Conservation (phyloP, 2,797 vertebrate species). For the Petrocephalus sullivani region DNA sequence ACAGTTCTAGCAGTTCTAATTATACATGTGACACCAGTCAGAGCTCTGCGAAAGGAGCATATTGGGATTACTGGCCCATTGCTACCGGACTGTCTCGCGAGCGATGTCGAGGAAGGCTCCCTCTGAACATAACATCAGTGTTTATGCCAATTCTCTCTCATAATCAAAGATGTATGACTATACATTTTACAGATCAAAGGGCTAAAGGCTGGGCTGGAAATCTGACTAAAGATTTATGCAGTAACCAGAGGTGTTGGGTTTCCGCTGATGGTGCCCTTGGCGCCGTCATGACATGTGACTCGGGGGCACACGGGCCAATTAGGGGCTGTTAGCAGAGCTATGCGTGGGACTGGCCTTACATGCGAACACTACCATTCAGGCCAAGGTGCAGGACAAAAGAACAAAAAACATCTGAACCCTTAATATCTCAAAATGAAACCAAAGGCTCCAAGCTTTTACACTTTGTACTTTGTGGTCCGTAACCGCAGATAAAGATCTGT, state of each 20-base stretch:
- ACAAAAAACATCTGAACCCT: constrained; percentile 9
- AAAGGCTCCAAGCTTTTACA: constrained; percentile 6
- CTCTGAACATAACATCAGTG: not conserved
- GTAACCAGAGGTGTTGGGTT: not conserved
- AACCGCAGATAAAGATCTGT: constrained; percentile 49
- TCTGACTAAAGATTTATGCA: not conserved
- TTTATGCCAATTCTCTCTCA: not conserved
- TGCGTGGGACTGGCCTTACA: not conserved
- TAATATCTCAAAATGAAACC: constrained; percentile 39
- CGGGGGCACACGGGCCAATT: not conserved
- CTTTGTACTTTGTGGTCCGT: constrained; percentile 38
- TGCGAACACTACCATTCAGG: not conserved
- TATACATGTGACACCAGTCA: not conserved
- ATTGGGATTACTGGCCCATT: not conserved
- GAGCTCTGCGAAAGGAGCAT: not conserved
- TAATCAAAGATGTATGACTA: constrained; percentile 2
- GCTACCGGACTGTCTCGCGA: not conserved
- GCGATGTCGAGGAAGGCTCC: not conserved
- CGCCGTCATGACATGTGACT: not conserved
- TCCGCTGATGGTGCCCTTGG: not conserved
- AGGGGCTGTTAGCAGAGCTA: not conserved
- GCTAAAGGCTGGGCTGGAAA: not conserved
- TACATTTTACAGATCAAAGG: not conserved
- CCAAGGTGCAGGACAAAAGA: constrained; percentile 8
- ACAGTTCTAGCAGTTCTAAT: not conserved